Percentiles rank a stretch among this genome's conserved stretches.
phyloP scores from a whole-genome alignment of 1,140 invertebrate species.

The Andrena cerasifolii region DNA sequence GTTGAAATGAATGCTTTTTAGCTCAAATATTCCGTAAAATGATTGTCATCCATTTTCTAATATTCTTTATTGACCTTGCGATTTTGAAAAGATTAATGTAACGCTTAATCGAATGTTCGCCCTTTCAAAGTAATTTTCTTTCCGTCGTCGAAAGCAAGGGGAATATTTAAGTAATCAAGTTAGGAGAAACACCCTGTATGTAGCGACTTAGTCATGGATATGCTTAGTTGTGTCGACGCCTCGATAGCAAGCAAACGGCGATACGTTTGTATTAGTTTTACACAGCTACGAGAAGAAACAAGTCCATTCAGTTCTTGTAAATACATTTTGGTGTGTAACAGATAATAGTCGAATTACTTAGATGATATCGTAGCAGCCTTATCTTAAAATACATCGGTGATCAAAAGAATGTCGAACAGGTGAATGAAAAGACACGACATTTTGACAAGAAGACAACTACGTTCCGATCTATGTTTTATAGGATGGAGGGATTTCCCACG shows the following conservation, averaged over 20 bases:
- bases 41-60: neutral
- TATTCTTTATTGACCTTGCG: neutral
- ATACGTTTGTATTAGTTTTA: conserved; percentile 33
- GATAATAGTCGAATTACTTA: conserved; percentile 62
- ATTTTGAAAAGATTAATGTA: neutral
- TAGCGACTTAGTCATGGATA: conserved; percentile 71
- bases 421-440: too few species aligned
- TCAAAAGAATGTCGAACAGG: conserved; percentile 19
- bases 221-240: conserved; percentile 65
- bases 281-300: conserved; percentile 63
- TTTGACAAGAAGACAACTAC: too few species aligned
- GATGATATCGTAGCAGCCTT: conserved; percentile 58
- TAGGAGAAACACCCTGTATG: conserved; percentile 13
- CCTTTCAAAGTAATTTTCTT: neutral
- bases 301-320: conserved; percentile 60
- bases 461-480: too few species aligned
- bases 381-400: neutral
- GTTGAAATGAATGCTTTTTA: too few species aligned
- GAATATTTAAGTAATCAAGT: neutral
- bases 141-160: neutral
- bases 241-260: conserved; percentile 56
- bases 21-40: too few species aligned
- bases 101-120: too few species aligned
- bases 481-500: too few species aligned
- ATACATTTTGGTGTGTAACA: conserved; percentile 66